Conservation (phyloP, 2,797 vertebrate genomes). For the Lates japonicus region DNA sequence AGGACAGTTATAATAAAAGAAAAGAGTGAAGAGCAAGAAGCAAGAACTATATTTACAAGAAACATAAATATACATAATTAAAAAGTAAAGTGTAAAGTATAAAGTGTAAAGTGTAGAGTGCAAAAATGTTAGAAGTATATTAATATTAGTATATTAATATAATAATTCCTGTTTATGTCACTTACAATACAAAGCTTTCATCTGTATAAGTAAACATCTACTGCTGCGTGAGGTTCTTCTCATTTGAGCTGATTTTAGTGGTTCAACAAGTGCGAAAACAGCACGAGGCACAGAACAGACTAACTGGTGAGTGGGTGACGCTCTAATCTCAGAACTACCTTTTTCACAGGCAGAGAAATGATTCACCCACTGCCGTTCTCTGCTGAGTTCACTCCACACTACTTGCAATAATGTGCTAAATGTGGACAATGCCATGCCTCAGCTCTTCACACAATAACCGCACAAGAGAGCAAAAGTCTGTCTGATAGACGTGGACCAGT, state of each 20-base stretch:
- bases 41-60: too few species aligned
- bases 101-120: too few species aligned
- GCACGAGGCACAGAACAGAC: conserved; percentile 12
- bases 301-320: conserved; percentile 68
- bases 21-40: too few species aligned
- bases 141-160: too few species aligned
- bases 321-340: conserved; percentile 58
- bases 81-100: too few species aligned
- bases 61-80: too few species aligned
- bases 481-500: neutral
- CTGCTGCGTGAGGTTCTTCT: neutral
- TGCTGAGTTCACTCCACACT: conserved; percentile 44
- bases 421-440: conserved; percentile 16
- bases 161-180: neutral
- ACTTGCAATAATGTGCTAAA: conserved; percentile 43
- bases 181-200: neutral
- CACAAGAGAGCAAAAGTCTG: conserved; percentile 24
- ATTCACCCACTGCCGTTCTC: conserved; percentile 57
- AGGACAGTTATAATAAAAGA: too few species aligned
- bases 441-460: conserved; percentile 8
- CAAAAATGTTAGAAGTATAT: too few species aligned
- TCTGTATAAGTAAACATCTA: neutral
- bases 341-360: conserved; percentile 64
- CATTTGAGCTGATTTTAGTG: conserved; percentile 21
- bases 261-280: conserved; percentile 46